These are phyloP conservation scores for Leptinotarsa peninsularis DNA, from an alignment of 2,888 invertebrate genomes.

Conservation along the genomic window DNA sequence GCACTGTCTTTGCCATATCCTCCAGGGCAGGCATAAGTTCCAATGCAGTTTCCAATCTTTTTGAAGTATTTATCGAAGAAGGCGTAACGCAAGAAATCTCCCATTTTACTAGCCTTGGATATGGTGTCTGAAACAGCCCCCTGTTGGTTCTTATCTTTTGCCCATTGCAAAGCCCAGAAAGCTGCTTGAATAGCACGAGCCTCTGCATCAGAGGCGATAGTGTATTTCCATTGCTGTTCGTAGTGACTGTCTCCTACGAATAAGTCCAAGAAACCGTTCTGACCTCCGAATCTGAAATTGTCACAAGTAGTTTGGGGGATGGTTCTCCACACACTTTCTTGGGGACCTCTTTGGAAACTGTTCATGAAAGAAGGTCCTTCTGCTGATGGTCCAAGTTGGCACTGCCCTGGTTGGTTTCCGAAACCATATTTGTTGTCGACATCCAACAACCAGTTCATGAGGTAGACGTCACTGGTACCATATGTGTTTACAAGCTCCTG, in stretches of 20 bases:
- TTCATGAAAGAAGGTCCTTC: constrained; percentile 48
- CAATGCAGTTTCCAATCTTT: constrained; percentile 51
- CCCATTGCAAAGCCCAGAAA: constrained; percentile 50
- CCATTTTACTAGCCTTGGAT: constrained; percentile 49
- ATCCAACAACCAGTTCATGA: constrained; percentile 51
- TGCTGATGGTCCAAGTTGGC: constrained; percentile 45
- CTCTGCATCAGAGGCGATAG: constrained; percentile 52
- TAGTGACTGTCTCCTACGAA: constrained; percentile 40
- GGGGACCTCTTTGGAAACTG: constrained; percentile 47
- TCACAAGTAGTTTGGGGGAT: constrained; percentile 52
- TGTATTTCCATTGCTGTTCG: constrained; percentile 47
- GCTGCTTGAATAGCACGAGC: constrained; percentile 51
- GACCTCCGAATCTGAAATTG: constrained; percentile 47
- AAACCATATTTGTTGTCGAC: constrained; percentile 52
- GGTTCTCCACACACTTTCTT: constrained; percentile 45
- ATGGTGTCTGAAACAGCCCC: constrained; percentile 37
- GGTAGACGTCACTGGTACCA: constrained; percentile 43
- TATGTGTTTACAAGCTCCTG: constrained; percentile 48
- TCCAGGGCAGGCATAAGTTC: constrained; percentile 40
- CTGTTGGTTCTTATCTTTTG: constrained; percentile 39
- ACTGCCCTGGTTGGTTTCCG: constrained; percentile 47
- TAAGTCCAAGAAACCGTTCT: constrained; percentile 47
- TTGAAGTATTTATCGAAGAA: constrained; percentile 54
- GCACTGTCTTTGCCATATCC: constrained; percentile 50
- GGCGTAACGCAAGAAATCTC: constrained; percentile 50